Evolutionary conservation across 2,888 invertebrate species (phyloP), one percentile per base, ranked within the genome.

Genomic region (Mechanitis mazaeus): DNA sequence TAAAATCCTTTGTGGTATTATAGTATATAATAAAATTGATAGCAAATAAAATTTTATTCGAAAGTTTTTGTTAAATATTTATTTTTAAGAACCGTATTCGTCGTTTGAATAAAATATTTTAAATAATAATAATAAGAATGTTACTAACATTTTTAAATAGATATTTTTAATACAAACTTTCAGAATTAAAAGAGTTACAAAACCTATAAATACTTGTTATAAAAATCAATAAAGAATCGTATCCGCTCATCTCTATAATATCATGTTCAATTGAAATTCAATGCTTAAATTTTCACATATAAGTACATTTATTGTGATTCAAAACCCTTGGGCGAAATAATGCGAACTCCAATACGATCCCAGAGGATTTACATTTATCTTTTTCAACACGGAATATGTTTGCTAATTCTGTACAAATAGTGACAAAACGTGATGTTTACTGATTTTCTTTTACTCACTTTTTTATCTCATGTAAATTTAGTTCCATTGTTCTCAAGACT

Each of bases 351-450:
- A 33, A 54, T 55, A 59, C 63, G 59, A 61, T 58, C 58, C 55
- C 61, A 20, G 42, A n/a, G 61, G 66, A 68, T 68, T 68, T 64
- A 55, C 58, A 61, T 65, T 64, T 64, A 61, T 64, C 65, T 63
- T 62, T 58, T 58, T 54, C 63, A 54, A 60, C 38, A 45, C 54
- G 56, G 54, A 58, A 59, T 63, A 55, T 65, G 62, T 63, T 68
- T 64, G 56, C 63, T 64, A 63, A 63, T 65, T 63, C 61, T 47
- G 45, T 54, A 65, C 67, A 68, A 68, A 65, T 65, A 65, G 64
- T 63, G 58, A 64, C 63, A 58, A 63, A 64, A 68, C 63, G 63
- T 58, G 64, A 55, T 56, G 53, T 64, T 59, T 50, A 38, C 46
- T 56, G 31, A 20, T 58, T 58, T 45, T 47, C 28, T 60, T 64